Percentiles rank a stretch among this genome's conserved stretches.
Evolutionary conservation across 2,113 vertebrate genomes (phyloP).

Genomic region (Lonchura striata): DNA sequence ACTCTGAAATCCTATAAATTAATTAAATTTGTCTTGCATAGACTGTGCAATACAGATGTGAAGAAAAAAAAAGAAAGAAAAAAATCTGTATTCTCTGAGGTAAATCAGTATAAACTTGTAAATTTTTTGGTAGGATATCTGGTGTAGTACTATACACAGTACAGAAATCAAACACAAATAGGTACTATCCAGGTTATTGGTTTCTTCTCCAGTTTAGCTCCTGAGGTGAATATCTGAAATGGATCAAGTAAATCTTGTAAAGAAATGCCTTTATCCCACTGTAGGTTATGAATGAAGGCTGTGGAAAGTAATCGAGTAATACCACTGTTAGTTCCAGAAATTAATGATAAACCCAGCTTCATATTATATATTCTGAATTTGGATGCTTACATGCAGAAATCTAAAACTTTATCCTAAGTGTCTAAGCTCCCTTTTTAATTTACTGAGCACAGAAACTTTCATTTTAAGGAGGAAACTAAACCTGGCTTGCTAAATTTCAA

Average conservation of each 20-base stretch:
- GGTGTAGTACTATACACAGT: neutral
- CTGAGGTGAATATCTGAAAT: neutral
- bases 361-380: neutral
- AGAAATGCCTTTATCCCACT: neutral
- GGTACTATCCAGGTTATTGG: neutral
- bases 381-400: neutral
- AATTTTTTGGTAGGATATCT: neutral
- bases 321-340: neutral
- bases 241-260: neutral
- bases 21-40: neutral
- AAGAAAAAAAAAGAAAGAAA: neutral
- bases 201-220: neutral
- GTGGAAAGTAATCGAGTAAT: neutral
- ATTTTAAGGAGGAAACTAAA: neutral
- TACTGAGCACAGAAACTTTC: neutral
- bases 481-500: neutral
- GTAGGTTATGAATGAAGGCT: neutral
- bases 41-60: neutral
- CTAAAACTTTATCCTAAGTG: neutral
- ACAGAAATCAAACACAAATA: neutral
- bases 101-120: neutral
- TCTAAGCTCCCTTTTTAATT: neutral
- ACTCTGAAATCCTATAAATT: neutral
- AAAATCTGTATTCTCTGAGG: neutral
- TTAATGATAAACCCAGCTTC: neutral